A percentile compares a stretch with the other conserved stretches of the same genome.
phyloP scores from a whole-genome alignment of 2,797 vertebrate genomes.

The Neopelma chrysocephalum region DNA sequence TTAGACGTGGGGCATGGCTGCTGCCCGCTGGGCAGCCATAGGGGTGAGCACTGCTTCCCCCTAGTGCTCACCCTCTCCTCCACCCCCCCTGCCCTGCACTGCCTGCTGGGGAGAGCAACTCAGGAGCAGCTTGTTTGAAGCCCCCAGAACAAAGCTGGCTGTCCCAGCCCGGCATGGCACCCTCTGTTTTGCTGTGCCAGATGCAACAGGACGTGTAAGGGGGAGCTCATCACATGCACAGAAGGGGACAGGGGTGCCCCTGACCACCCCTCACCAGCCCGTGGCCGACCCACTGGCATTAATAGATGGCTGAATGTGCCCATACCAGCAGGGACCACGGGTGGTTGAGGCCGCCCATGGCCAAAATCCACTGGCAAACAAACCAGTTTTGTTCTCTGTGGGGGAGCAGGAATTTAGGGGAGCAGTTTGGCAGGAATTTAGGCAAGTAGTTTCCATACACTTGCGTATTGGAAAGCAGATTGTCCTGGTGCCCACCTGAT shows the following conservation, averaged over 20 bases:
- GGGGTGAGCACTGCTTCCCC: background rate
- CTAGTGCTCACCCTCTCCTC: background rate
- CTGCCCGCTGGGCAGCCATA: background rate
- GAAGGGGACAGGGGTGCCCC: background rate
- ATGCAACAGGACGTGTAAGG: background rate
- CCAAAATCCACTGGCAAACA: background rate
- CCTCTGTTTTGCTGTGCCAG: background rate
- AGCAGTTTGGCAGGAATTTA: slow-evolving; percentile 17
- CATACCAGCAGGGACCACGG: rapidly evolving
- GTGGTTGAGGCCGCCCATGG: rapidly evolving
- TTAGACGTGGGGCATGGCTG: background rate
- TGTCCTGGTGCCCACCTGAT: background rate
- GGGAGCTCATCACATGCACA: background rate
- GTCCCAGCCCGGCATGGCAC: background rate
- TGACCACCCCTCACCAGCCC: background rate
- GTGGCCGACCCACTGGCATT: rapidly evolving
- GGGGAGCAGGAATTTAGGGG: slow-evolving; percentile 12
- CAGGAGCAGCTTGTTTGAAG: background rate
- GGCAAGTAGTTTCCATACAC: too few species aligned
- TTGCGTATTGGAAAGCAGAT: background rate
- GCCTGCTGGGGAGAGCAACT: background rate
- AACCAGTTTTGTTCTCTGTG: background rate
- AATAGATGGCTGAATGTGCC: background rate
- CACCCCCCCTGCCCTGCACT: background rate
- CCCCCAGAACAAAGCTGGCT: background rate